Percentiles rank a stretch among this genome's conserved stretches.
phyloP scores from a whole-genome alignment of 2,113 vertebrate species.

The Vimba vimba region DNA sequence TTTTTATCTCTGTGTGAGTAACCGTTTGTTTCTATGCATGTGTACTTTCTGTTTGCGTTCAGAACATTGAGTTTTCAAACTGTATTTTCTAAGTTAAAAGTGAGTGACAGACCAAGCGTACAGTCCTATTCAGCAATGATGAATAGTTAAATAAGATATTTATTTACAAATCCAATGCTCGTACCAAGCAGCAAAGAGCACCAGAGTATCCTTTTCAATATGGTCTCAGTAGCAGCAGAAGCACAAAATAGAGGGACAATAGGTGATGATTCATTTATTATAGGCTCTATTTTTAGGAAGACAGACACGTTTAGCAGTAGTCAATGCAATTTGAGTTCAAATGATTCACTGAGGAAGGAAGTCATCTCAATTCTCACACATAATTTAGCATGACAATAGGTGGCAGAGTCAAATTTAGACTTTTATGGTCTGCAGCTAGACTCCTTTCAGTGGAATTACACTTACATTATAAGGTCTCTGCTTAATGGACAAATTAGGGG shows the following conservation, averaged over 20 bases:
- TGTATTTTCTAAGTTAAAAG: not conserved
- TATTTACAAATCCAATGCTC: not conserved
- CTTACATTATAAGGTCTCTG: not conserved
- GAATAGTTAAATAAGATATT: conserved; percentile 18
- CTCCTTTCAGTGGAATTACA: not conserved
- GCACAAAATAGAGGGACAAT: conserved; percentile 9
- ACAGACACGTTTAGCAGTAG: conserved; percentile 15
- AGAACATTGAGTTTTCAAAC: not conserved
- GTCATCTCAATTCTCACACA: conserved; percentile 11
- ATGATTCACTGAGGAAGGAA: conserved; percentile 38
- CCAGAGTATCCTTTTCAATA: not conserved
- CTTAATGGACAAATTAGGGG: not conserved
- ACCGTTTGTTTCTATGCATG: not conserved
- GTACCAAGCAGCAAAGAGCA: conserved; percentile 17
- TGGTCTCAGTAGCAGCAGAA: not conserved
- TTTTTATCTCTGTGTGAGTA: conserved; percentile 6
- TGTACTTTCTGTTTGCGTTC: not conserved
- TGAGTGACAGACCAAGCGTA: conserved; percentile 9
- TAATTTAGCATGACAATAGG: conserved; percentile 21
- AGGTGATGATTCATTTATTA: conserved; percentile 26
- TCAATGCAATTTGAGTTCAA: conserved; percentile 17
- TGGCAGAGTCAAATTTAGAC: not conserved
- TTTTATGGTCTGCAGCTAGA: not conserved
- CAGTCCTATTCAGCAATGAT: not conserved
- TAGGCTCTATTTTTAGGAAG: conserved; percentile 23